Base-by-base conservation (phyloP, 2,888 invertebrate genomes). In the Drosophila prostipennis region DNA sequence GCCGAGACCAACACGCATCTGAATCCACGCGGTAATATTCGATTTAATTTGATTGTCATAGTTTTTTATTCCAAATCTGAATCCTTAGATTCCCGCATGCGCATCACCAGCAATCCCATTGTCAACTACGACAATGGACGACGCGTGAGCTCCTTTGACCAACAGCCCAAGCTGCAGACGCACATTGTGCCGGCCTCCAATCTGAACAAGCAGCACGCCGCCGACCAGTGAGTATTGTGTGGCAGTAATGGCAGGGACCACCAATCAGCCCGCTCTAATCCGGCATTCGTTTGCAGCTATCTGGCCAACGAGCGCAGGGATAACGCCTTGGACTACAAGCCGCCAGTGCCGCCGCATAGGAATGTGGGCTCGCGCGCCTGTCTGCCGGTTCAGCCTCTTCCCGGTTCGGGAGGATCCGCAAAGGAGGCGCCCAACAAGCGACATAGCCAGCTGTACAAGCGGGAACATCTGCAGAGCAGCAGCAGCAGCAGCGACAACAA, bases 281-380 rank as follows among this genome's bases (percentile, higher is more conserved):
- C 11, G 4, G 0, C 0, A 3, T 79, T 34, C 93, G 19, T 87
- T 93, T 56, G 93, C 93, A 57, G 94, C 93, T 89, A 82, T 63
- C 23, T 78, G 55, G 63, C 91, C 43, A 89, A 90, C 57, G 84
- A 88, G 19, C 88, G 87, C 78, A 92, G 91, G 91, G 92, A 90
- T 76, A 92, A 93, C 92, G 92, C 93, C 88, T 94, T 94, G 82
- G 96, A 96, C 77, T 97, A 97, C 92, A 94, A 96, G 79, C 97
- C 97, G 5, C 97, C 97, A n/a, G 96, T 97, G 60, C 97, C 97
- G 23, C 97, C 96, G 34, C 97, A 97, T 90, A 93, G 97, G 79
- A 96, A 95, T 92, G 94, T 96, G 39, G 94, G 94, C 23, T 93
- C 94, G 56, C 74, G 85, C 0, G 79, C 82, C 37, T 78, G 89